phyloP scores from a whole-genome alignment of 2,113 vertebrate genomes.

The Illadopsis cleaveri region DNA sequence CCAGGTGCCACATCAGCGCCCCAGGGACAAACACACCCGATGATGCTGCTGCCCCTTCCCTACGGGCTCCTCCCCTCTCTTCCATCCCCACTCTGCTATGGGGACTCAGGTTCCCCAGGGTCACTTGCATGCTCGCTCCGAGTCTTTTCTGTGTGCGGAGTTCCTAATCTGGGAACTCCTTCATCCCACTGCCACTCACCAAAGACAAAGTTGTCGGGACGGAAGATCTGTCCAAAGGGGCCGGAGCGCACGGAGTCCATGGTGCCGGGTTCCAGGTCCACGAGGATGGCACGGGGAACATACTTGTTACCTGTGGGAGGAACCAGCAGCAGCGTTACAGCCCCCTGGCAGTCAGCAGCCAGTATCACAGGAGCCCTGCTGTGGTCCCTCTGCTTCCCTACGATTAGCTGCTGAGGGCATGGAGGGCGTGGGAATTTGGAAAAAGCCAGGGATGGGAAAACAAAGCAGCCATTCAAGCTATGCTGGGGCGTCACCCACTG shows the following conservation, averaged over 20 bases:
- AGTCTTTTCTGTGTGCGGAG: accelerated
- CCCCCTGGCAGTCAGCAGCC: neutral
- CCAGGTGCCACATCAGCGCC: neutral
- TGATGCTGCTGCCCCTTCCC: neutral
- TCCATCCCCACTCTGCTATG: accelerated
- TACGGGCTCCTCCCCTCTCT: accelerated
- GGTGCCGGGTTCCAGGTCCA: conserved; percentile 84
- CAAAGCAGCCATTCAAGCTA: neutral
- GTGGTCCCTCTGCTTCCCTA: neutral
- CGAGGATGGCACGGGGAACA: conserved; percentile 81
- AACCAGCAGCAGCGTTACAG: neutral
- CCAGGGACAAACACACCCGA: accelerated
- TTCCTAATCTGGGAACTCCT: accelerated
- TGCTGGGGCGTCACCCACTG: no score
- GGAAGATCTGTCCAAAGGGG: conserved; percentile 85
- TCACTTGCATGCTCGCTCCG: accelerated
- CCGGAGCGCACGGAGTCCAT: conserved; percentile 86
- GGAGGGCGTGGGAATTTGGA: neutral
- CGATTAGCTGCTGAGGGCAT: neutral
- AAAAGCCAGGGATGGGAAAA: neutral
- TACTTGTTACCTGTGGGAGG: conserved; percentile 78
- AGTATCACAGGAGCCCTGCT: no score
- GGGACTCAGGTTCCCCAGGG: neutral
- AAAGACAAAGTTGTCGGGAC: conserved; percentile 86
- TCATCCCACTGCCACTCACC: conserved; percentile 63